phyloP scores from a whole-genome alignment of 2,797 vertebrate species.

The Neosilurus mollespiculum region DNA sequence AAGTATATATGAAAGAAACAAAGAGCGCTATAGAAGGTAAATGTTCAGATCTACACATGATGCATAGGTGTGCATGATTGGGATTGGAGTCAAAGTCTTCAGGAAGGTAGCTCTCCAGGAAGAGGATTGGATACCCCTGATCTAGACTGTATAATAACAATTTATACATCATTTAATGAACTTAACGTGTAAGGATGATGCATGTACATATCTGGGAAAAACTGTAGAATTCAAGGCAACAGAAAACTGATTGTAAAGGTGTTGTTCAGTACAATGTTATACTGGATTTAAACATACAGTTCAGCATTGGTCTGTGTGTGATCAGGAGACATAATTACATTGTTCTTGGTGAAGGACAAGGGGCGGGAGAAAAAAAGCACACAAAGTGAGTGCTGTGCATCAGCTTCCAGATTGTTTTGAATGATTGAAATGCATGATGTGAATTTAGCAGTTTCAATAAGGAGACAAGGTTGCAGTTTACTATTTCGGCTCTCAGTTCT shows the following conservation, averaged over 20 bases:
- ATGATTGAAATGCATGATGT: constrained; percentile 56
- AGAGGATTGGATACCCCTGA: too few species aligned
- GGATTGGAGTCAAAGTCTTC: too few species aligned
- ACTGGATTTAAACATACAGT: constrained; percentile 31
- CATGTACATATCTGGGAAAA: constrained; percentile 8
- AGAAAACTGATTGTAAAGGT: constrained; percentile 22
- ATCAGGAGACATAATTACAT: constrained; percentile 68
- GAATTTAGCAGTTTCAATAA: constrained; percentile 53
- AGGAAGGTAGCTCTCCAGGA: too few species aligned
- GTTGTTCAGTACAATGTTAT: neutral
- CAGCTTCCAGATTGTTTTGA: constrained; percentile 61
- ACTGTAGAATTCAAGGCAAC: constrained; percentile 1
- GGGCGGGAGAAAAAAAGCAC: constrained; percentile 62
- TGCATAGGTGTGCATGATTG: neutral
- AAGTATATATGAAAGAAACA: neutral
- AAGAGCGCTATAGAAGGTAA: neutral
- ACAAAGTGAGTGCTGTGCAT: constrained; percentile 66
- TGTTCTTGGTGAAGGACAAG: constrained; percentile 74
- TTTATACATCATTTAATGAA: neutral
- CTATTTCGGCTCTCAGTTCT: constrained; percentile 36
- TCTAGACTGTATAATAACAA: neutral
- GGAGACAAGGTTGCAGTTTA: constrained; percentile 49
- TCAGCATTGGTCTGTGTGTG: constrained; percentile 37
- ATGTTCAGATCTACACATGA: neutral
- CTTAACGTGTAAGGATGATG: neutral